Conservation (phyloP, 2,113 vertebrate species). For the Puffinus mauretanicus region DNA sequence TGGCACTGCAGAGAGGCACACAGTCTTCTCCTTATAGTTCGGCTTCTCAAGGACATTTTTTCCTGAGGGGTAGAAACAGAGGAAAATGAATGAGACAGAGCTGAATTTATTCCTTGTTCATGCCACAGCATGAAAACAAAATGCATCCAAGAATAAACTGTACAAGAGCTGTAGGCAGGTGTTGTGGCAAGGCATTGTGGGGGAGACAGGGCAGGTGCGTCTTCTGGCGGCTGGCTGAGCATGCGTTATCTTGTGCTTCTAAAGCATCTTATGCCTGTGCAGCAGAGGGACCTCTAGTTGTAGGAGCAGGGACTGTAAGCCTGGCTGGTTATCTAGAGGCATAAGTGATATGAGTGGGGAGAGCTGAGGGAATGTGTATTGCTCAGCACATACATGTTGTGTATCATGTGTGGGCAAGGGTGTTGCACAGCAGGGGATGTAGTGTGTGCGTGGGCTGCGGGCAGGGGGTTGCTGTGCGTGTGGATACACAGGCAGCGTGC, state of each 20-base stretch:
- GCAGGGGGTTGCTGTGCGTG: neutral
- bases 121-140: neutral
- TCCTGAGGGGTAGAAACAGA: neutral
- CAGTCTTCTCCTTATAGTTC: neutral
- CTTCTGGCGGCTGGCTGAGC: neutral
- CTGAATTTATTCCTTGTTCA: neutral
- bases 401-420: accelerated
- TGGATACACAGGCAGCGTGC: neutral
- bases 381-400: neutral
- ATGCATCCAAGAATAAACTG: neutral
- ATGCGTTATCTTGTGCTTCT: neutral
- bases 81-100: neutral
- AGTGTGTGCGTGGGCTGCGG: neutral
- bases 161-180: neutral
- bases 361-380: neutral
- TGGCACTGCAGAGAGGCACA: neutral
- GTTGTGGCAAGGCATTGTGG: neutral
- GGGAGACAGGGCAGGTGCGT: neutral
- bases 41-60: neutral
- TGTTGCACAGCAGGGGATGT: neutral
- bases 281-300: neutral
- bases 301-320: neutral
- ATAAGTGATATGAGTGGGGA: neutral
- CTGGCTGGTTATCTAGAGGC: neutral
- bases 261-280: neutral